A percentile compares a stretch with the other conserved stretches of the same genome.
phyloP scores from a whole-genome alignment of 2,113 vertebrate species.

The Crotalus helleri region DNA sequence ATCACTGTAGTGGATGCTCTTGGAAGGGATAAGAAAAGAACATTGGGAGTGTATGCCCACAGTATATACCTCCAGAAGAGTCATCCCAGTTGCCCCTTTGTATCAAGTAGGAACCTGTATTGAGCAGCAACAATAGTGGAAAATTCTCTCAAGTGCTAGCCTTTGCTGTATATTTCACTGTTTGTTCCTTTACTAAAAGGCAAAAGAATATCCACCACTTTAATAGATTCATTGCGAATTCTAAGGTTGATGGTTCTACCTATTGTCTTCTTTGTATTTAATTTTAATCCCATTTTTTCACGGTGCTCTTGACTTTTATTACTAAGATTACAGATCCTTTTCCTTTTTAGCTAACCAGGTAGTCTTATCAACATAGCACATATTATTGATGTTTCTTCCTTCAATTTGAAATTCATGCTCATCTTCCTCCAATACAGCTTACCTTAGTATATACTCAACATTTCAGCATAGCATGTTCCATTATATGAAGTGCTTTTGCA shows the following conservation, averaged over 20 bases:
- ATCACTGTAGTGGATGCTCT: neutral
- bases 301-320: neutral
- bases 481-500: conserved; percentile 38
- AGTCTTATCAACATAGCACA: neutral
- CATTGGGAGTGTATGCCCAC: neutral
- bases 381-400: neutral
- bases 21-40: neutral
- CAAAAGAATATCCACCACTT: neutral
- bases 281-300: neutral
- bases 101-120: neutral
- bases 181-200: neutral
- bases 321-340: neutral
- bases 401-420: neutral
- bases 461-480: conserved; percentile 55
- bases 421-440: neutral
- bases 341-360: neutral
- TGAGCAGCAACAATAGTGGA: neutral
- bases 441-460: neutral
- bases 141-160: neutral
- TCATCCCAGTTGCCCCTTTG: neutral
- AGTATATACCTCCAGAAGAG: neutral
- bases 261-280: neutral
- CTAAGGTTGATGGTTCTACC: neutral
- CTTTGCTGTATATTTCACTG: neutral
- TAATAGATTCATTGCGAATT: neutral